A percentile compares a stretch with the other conserved stretches of the same genome.
phyloP scores from a whole-genome alignment of 2,888 invertebrate genomes.

The Leuctra nigra region DNA sequence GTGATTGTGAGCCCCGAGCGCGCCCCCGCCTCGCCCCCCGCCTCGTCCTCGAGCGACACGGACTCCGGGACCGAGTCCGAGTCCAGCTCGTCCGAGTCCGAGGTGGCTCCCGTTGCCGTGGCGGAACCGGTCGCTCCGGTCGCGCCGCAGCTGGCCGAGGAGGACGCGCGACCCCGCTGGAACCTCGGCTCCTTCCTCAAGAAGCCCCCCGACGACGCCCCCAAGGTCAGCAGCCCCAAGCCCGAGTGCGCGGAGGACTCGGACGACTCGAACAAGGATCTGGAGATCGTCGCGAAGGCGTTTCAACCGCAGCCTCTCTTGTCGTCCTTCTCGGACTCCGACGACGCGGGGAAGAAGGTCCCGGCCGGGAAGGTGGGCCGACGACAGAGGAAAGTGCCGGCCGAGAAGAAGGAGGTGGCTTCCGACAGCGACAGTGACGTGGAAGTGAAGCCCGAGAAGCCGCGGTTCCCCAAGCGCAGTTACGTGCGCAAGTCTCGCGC shows the following conservation, averaged over 20 bases:
- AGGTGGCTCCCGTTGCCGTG: constrained; percentile 32
- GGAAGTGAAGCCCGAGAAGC: not conserved
- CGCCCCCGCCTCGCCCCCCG: constrained; percentile 3
- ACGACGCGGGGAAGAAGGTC: constrained; percentile 40
- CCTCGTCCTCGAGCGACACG: constrained; percentile 34
- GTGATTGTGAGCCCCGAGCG: constrained; percentile 29
- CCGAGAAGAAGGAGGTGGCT: not conserved
- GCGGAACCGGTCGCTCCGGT: constrained; percentile 34
- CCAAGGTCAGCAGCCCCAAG: not conserved
- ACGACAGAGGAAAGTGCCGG: not conserved
- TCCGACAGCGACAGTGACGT: not conserved
- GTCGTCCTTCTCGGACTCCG: constrained; percentile 55
- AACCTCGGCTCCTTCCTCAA: constrained; percentile 39
- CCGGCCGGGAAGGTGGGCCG: constrained; percentile 31
- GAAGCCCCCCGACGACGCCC: constrained; percentile 28
- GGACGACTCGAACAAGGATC: constrained; percentile 47
- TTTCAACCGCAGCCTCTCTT: constrained; percentile 42
- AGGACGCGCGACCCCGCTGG: constrained; percentile 43
- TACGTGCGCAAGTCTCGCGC: not conserved
- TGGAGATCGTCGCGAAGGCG: constrained; percentile 50
- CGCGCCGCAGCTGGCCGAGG: constrained; percentile 39
- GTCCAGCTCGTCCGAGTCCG: constrained; percentile 48
- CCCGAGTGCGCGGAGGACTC: constrained; percentile 36
- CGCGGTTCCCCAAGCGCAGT: constrained; percentile 10
- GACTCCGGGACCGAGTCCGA: constrained; percentile 52